Percentiles rank a stretch among this genome's conserved stretches.
Evolutionary conservation across 2,113 vertebrate genomes (phyloP).

Genomic region (Sebastes fasciatus): DNA sequence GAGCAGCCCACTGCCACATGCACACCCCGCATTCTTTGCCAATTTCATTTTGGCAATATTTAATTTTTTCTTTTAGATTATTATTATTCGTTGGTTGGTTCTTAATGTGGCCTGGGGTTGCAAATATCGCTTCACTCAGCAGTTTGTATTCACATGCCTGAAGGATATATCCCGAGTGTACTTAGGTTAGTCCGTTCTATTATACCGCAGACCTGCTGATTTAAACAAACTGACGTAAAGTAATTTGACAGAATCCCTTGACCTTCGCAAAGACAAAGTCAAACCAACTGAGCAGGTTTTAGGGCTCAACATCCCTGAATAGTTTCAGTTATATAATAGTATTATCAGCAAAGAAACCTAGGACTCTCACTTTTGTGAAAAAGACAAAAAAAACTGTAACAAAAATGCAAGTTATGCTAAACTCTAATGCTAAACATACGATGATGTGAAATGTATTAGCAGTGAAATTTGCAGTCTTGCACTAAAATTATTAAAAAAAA

Average conservation of each 20-base stretch:
- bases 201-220: slow-evolving; percentile 61
- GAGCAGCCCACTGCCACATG: slow-evolving; percentile 66
- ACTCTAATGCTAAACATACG: not conserved
- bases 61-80: slow-evolving; percentile 57
- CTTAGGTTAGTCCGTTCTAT: slow-evolving; percentile 58
- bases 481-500: not conserved
- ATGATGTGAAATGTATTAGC: not conserved
- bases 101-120: slow-evolving; percentile 63
- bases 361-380: not conserved
- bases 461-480: not conserved
- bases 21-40: slow-evolving; percentile 69
- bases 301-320: slow-evolving; percentile 7
- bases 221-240: slow-evolving; percentile 61
- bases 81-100: slow-evolving; percentile 75
- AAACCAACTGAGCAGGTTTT: slow-evolving; percentile 44
- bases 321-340: slow-evolving; percentile 8
- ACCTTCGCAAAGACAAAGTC: slow-evolving; percentile 56
- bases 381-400: not conserved
- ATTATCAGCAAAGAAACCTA: not conserved
- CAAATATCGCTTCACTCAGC: slow-evolving; percentile 66
- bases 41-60: slow-evolving; percentile 72
- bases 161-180: slow-evolving; percentile 49
- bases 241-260: slow-evolving; percentile 53
- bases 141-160: slow-evolving; percentile 57
- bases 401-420: not conserved